Conservation (phyloP, 35 echinoderm and acorn worm genomes). For the Eucidaris tribuloides region DNA sequence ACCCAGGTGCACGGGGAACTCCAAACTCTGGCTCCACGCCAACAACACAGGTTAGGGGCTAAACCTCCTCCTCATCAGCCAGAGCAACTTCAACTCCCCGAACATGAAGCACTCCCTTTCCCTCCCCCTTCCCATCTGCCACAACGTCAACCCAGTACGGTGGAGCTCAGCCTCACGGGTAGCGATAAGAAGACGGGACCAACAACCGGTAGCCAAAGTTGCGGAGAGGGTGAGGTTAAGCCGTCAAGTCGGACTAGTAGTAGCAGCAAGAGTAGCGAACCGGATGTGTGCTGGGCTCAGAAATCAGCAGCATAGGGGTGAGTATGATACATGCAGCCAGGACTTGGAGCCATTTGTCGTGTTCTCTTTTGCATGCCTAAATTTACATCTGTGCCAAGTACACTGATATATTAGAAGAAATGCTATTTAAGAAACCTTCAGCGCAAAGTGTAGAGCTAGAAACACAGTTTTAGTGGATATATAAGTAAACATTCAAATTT, state of each 20-base stretch:
- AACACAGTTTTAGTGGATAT: too few relatives aligned
- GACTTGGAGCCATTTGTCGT: too few relatives aligned
- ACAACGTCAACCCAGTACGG: conserved; percentile 56
- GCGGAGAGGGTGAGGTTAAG: conserved; percentile 67
- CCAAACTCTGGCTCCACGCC: too few relatives aligned
- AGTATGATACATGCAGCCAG: too few relatives aligned
- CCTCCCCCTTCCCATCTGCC: conserved; percentile 39
- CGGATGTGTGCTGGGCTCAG: conserved; percentile 56
- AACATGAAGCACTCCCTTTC: conserved; percentile 36
- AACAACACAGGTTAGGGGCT: conserved; percentile 33
- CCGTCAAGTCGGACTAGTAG: conserved; percentile 30
- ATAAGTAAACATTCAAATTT: too few relatives aligned
- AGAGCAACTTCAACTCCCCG: conserved; percentile 93
- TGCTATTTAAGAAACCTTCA: too few relatives aligned
- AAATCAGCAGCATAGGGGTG: too few relatives aligned
- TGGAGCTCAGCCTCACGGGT: conserved; percentile 49
- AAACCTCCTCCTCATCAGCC: conserved; percentile 88
- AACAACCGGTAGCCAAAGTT: conserved; percentile 53
- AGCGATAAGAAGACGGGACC: conserved; percentile 36
- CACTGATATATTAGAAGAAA: too few relatives aligned
- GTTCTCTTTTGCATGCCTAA: too few relatives aligned
- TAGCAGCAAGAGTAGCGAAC: conserved; percentile 6
- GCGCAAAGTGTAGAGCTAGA: too few relatives aligned
- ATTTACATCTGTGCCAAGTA: too few relatives aligned
- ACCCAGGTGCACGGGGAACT: too few relatives aligned